Base-by-base conservation (phyloP, 2,888 invertebrate genomes). In the Drosophila merina region DNA sequence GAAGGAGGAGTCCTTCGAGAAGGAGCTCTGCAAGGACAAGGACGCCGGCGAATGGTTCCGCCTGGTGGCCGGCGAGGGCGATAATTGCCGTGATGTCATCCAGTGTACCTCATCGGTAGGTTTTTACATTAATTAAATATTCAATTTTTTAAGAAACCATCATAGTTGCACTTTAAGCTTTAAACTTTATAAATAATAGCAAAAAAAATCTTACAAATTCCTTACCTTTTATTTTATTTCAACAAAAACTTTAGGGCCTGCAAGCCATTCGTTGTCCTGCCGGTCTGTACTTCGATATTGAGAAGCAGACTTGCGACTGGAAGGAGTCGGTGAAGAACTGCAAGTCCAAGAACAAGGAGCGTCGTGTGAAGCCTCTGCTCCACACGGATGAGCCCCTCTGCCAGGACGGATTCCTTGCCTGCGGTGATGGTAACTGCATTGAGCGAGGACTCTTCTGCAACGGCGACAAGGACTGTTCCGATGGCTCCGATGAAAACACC, bases 11-110 rank as follows among this genome's bases (percentile, higher is more conserved):
- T 96, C 95, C 92, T 96, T 96, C 92, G 97, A 97, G 92, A 94
- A 93, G 90, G 97, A 97, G 92, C 94, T 98, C 84, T 97, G 97
- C 93, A 97, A 97, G 93, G 97, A 97, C 93, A 97, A 97, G 93
- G 97, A 97, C 93, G 97, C 97, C 55, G 97, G 97, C 75, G 97
- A 97, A 93, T 97, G 97, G 97, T 97, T 98, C 93, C 95, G 97
- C 89, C 93, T 97, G 90, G 96, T 96, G 72, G 95, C 96, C 72
- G 97, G 96, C 86, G 97, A 97, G 86, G 97, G 96, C 88, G 97
- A 97, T 93, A 96, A 96, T 92, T 98, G 97, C 92, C 96, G 97
- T 92, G 97, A 97, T 93, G 97, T 97, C 91, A 97, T 97, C 91
- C 97, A 97, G 92, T 97, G 97, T 93, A 97, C 97, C 79, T 96